A percentile compares a stretch with the other conserved stretches of the same genome.
Conservation (phyloP, 2,797 vertebrate species). For the Dallia pectoralis region DNA sequence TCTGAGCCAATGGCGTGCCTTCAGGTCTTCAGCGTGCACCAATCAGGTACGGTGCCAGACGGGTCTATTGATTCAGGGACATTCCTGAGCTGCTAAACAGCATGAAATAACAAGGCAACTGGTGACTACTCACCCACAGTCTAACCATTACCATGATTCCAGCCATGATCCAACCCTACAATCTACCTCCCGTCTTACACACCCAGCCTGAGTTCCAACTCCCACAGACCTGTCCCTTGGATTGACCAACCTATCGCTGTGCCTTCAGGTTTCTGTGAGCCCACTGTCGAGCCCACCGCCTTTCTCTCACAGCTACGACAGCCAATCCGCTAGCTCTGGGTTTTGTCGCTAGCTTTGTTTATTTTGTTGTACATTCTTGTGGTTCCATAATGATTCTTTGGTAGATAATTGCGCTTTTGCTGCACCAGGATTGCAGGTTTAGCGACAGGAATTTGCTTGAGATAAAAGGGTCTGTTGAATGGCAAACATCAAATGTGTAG, state of each 20-base stretch:
- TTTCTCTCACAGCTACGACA: neutral
- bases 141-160: neutral
- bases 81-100: slow-evolving; percentile 71
- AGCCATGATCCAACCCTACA: neutral
- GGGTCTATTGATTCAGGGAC: slow-evolving; percentile 59
- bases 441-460: too few relatives aligned
- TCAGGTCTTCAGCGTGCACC: slow-evolving; percentile 43
- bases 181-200: too few relatives aligned
- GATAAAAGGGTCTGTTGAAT: too few relatives aligned
- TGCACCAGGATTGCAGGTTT: too few relatives aligned
- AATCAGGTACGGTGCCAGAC: slow-evolving; percentile 45
- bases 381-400: neutral
- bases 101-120: slow-evolving; percentile 70
- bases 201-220: neutral
- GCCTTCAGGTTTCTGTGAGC: neutral
- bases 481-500: neutral
- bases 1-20: neutral
- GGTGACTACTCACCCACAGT: slow-evolving; percentile 55
- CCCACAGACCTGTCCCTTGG: slow-evolving; percentile 29
- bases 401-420: too few relatives aligned
- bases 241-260: neutral
- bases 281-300: neutral
- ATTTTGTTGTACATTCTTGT: neutral
- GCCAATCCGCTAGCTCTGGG: neutral
- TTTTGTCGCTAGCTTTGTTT: neutral